Evolutionary conservation across 2,888 invertebrate species (phyloP), one percentile per base, ranked within the genome.

Genomic region (Pammene aurita): DNA sequence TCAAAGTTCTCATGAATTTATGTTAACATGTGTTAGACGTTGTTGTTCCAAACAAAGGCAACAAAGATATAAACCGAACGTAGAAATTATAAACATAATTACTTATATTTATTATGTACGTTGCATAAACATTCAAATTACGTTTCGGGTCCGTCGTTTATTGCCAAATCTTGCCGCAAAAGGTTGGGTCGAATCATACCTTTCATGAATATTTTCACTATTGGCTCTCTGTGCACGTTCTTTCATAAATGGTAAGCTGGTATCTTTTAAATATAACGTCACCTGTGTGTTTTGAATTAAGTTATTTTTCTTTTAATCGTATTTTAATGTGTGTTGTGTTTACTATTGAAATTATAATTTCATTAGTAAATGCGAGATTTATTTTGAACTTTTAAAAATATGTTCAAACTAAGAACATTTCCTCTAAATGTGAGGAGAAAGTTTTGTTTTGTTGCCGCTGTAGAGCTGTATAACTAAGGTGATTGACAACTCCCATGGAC

Each of bases 141-240:
- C 77, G 75, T 80, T 77, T 70, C 64, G 77, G 77, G 74, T 73
- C 72, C 70, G 57, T 71, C 77, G 75, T 77, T 77, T 81, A 81
- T 81, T 81, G 77, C 76, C 73, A 78, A 80, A 79, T 79, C 80
- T 78, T 78, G 75, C 73, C 74, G 69, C 75, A 75, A 71, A 54
- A 79, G 81, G 81, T 81, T 78, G 79, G 73, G 72, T 50, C 72
- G 70, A 76, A 78, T 76, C 76, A 75, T 77, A 75, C 72, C 74
- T 71, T 78, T 82, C 81, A 81, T 84, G 82, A 85, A 82, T 82
- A 82, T 76, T 71, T 70, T 67, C 66, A 60, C 77, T 74, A 80
- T 80, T 80, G 77, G 74, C 72, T 75, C 73, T 65, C 80, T 65
- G 74, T 73, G 74, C 82, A 85, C 83, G 84, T 83, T 74, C 52